These are phyloP conservation scores for Chaetodon trifasciatus DNA, from an alignment of 2,797 vertebrate genomes.

Conservation along the genomic window DNA sequence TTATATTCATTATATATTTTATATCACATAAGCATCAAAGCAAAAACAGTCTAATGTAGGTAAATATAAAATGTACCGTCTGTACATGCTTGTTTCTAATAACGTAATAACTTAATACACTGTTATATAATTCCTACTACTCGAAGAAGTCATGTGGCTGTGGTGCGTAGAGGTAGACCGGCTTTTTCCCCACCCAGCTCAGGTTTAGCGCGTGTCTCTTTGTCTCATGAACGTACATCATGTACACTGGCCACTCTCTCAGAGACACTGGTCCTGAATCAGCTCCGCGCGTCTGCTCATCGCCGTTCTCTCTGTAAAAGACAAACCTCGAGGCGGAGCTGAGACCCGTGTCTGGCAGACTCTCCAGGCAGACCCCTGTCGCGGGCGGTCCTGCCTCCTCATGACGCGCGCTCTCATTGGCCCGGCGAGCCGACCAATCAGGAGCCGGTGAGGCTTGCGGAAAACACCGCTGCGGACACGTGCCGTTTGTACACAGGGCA, in stretches of 20 bases:
- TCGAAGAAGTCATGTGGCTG: not conserved
- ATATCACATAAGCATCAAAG: not conserved
- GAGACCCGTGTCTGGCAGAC: conserved; percentile 19
- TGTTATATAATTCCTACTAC: conserved; percentile 1
- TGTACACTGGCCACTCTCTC: not conserved
- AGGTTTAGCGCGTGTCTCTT: not conserved
- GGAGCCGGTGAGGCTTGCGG: conserved; percentile 47
- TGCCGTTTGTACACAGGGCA: conserved; percentile 65
- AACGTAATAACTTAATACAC: not conserved
- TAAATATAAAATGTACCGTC: not conserved
- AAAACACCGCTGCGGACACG: conserved; percentile 79
- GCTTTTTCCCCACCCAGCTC: not conserved
- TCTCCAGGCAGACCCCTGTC: not conserved
- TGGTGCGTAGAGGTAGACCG: not conserved
- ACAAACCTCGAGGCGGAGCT: conserved; percentile 23
- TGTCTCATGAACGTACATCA: conserved; percentile 26
- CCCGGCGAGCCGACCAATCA: conserved; percentile 70
- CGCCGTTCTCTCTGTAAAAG: too few species aligned
- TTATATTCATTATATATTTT: not conserved
- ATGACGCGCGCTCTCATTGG: conserved; percentile 68
- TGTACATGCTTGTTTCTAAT: not conserved
- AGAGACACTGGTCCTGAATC: conserved; percentile 18
- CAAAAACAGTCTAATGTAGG: not conserved
- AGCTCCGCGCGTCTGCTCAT: not conserved
- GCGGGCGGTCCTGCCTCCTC: conserved; percentile 1